Conservation (phyloP, 2,113 vertebrate genomes). For the Genyomyrus donnyi region DNA sequence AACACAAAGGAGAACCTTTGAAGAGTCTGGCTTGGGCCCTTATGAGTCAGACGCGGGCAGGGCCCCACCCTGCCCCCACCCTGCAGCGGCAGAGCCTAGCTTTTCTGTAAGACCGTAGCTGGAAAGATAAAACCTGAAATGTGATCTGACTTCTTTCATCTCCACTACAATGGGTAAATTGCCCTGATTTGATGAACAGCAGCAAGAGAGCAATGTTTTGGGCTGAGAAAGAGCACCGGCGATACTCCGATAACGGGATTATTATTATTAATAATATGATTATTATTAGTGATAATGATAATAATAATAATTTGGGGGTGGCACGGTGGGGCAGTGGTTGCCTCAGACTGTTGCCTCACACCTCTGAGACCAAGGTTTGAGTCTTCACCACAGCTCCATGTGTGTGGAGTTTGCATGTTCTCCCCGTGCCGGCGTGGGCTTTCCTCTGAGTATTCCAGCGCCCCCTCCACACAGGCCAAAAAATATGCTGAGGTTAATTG, state of each 20-base stretch:
- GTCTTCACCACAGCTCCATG: no score
- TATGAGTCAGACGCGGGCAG: neutral
- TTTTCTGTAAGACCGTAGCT: neutral
- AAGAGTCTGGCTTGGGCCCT: neutral
- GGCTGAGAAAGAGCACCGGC: neutral
- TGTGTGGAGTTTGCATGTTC: no score
- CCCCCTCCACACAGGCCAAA: neutral
- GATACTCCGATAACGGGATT: neutral
- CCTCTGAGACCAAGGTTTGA: no score
- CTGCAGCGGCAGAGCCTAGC: neutral
- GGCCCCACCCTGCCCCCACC: neutral
- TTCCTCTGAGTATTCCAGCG: no score
- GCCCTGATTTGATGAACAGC: neutral
- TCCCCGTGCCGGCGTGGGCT: no score
- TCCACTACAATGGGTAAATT: neutral
- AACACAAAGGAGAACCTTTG: neutral
- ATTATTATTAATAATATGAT: neutral
- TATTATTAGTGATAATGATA: neutral
- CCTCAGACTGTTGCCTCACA: no score
- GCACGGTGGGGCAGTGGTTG: neutral
- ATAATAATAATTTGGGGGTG: neutral
- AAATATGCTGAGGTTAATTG: neutral
- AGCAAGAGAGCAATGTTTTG: neutral
- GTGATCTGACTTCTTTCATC: neutral
- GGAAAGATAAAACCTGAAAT: constrained; percentile 1